Conservation (phyloP, 2,797 vertebrate species). For the Gymnopithys bicolor region DNA sequence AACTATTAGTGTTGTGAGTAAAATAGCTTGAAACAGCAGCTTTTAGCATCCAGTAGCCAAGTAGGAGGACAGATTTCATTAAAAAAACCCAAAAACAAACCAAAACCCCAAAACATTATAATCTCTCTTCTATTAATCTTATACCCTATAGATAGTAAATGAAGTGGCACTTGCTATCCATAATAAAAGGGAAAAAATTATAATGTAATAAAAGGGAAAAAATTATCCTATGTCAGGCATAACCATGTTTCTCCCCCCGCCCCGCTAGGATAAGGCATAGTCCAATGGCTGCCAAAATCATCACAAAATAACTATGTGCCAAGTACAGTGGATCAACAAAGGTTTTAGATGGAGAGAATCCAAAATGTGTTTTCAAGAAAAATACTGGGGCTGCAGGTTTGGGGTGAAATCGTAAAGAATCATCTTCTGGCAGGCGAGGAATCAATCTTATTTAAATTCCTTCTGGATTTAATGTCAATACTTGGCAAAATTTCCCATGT, state of each 20-base stretch:
- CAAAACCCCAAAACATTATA: not conserved
- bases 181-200: too few species aligned
- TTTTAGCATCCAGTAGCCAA: not conserved
- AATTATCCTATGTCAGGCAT: not conserved
- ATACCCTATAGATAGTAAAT: not conserved
- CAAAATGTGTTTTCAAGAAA: conserved; percentile 47
- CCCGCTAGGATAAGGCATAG: not conserved
- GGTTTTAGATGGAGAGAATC: conserved; percentile 46
- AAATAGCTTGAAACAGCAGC: not conserved
- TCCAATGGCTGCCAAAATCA: conserved; percentile 35
- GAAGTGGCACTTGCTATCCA: not conserved
- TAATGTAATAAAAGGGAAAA: not conserved
- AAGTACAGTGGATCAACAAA: conserved; percentile 7
- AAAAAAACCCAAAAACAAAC: not conserved
- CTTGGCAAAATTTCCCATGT: not conserved
- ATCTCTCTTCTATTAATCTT: not conserved
- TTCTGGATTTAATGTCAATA: not conserved
- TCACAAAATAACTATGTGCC: conserved; percentile 24
- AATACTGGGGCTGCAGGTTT: conserved; percentile 13
- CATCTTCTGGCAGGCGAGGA: not conserved
- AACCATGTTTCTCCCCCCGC: not conserved
- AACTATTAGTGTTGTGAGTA: not conserved
- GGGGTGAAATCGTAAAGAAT: conserved; percentile 26
- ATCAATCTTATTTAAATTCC: conserved; percentile 34
- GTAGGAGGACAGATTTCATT: not conserved